These are phyloP conservation scores for Megaceryle torquata DNA, from an alignment of 2,113 vertebrate species.

Conservation along the genomic window DNA sequence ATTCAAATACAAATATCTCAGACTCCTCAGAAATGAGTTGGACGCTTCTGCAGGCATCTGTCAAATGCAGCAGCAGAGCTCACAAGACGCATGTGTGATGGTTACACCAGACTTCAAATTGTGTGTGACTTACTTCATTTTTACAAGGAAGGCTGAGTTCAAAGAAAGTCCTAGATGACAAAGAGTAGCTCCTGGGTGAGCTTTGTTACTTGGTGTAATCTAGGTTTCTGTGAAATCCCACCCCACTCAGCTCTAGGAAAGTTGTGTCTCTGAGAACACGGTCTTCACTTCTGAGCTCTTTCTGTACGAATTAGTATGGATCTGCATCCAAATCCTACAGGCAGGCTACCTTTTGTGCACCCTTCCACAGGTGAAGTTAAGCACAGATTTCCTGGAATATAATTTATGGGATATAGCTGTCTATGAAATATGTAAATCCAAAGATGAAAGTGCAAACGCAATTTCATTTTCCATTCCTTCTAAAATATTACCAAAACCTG, in stretches of 20 bases:
- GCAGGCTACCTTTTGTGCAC: neutral
- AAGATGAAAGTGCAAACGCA: neutral
- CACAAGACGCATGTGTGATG: fast-evolving
- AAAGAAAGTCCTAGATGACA: neutral
- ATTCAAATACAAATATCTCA: neutral
- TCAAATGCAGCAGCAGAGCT: neutral
- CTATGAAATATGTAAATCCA: neutral
- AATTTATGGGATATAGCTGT: neutral
- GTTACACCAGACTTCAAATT: neutral
- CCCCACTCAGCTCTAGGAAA: no score
- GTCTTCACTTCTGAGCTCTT: neutral
- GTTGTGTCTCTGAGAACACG: neutral
- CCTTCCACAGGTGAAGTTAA: neutral
- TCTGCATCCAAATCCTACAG: neutral
- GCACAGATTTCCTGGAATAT: neutral
- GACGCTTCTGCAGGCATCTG: neutral
- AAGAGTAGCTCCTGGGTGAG: neutral
- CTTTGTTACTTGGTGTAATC: neutral
- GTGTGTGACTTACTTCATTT: neutral
- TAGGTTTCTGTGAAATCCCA: neutral
- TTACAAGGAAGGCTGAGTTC: neutral
- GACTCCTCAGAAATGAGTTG: neutral
- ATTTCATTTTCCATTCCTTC: neutral
- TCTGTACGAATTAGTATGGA: neutral
- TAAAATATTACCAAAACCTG: neutral